Evolutionary conservation across 1,140 invertebrate species (phyloP).

Genomic region (Anastrepha ludens): DNA sequence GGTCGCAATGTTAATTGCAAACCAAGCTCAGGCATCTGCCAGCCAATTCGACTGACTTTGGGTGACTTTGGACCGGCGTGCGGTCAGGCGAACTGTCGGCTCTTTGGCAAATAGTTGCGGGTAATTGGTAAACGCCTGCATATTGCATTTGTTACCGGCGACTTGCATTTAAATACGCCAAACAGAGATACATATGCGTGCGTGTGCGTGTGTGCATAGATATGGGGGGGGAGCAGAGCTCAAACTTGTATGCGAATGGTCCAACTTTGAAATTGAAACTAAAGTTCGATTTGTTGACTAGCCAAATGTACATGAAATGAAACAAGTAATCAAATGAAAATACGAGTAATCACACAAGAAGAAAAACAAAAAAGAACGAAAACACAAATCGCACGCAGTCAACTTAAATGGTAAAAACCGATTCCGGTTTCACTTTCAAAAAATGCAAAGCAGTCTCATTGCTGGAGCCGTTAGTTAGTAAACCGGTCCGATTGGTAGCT

Average conservation of each 20-base stretch:
- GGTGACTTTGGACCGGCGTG: background rate
- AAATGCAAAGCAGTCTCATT: slow-evolving; percentile 32
- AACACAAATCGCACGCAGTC: background rate
- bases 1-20: slow-evolving; percentile 31
- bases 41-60: background rate
- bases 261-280: slow-evolving; percentile 22
- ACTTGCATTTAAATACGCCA: too few relatives aligned
- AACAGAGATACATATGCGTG: too few relatives aligned
- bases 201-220: background rate
- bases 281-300: slow-evolving; percentile 31
- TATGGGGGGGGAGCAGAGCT: background rate
- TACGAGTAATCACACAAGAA: slow-evolving; percentile 27
- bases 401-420: background rate
- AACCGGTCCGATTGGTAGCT: slow-evolving; percentile 11
- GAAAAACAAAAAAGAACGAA: background rate
- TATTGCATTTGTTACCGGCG: too few relatives aligned
- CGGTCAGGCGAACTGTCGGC: background rate
- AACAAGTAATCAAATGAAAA: slow-evolving; percentile 41
- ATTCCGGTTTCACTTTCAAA: slow-evolving; percentile 41
- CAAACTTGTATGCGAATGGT: background rate
- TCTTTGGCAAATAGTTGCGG: background rate
- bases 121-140: background rate
- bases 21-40: background rate
- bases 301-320: slow-evolving; percentile 33
- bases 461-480: slow-evolving; percentile 13